phyloP scores from a whole-genome alignment of 2,797 vertebrate genomes.

The Cossypha caffra region DNA sequence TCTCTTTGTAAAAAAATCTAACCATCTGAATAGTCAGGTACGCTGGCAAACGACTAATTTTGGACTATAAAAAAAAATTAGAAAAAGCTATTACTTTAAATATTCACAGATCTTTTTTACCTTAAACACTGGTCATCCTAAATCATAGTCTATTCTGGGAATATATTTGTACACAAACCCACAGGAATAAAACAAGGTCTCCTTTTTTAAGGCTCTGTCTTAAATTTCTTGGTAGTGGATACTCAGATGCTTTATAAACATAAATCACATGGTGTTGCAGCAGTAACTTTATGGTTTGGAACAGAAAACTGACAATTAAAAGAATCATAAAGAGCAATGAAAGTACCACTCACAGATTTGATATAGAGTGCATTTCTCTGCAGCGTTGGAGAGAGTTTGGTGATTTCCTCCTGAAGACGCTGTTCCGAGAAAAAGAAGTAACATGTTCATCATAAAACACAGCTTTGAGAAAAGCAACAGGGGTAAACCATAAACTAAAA shows the following conservation, averaged over 20 bases:
- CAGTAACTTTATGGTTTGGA: neutral
- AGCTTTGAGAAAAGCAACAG: neutral
- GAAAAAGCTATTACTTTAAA: slow-evolving; percentile 9
- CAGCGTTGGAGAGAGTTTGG: slow-evolving; percentile 93
- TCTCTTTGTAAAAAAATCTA: slow-evolving; percentile 99
- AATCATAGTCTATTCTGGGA: neutral
- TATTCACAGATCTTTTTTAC: neutral
- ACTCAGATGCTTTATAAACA: neutral
- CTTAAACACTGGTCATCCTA: neutral
- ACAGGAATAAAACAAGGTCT: neutral
- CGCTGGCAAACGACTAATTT: slow-evolving; percentile 93
- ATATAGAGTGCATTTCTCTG: slow-evolving; percentile 97
- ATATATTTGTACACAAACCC: neutral
- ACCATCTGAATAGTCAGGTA: slow-evolving; percentile 99
- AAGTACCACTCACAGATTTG: slow-evolving; percentile 89
- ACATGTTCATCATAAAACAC: neutral
- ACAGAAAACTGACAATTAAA: neutral
- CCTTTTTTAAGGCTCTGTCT: neutral
- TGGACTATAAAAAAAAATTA: slow-evolving; percentile 81
- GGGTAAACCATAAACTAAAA: neutral
- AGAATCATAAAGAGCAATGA: neutral
- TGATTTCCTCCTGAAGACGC: slow-evolving; percentile 98
- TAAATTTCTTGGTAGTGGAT: neutral
- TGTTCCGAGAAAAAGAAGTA: slow-evolving; percentile 51
- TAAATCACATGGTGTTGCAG: neutral